Evolutionary conservation across 2,888 invertebrate genomes (phyloP).

Genomic region (Eulithis testata): DNA sequence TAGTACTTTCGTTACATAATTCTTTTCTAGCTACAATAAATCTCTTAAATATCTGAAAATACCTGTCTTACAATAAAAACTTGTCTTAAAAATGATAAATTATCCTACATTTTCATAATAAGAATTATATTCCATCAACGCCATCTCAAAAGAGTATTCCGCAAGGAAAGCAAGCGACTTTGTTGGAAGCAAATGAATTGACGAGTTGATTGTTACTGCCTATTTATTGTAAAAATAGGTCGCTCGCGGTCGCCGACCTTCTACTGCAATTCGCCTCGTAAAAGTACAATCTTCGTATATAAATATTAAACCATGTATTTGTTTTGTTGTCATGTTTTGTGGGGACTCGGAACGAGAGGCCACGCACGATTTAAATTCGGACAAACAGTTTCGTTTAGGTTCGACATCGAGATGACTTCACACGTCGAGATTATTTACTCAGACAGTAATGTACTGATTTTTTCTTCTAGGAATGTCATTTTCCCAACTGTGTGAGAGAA

Average conservation of each 20-base stretch:
- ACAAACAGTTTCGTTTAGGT: neutral
- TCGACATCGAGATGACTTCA: neutral
- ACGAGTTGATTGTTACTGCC: slow-evolving; percentile 67
- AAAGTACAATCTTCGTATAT: slow-evolving; percentile 39
- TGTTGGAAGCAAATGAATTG: slow-evolving; percentile 68
- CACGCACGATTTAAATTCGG: neutral
- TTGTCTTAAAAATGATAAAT: too few relatives aligned
- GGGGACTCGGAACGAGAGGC: neutral
- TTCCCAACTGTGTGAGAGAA: slow-evolving; percentile 8
- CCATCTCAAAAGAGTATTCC: slow-evolving; percentile 51
- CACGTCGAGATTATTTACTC: too few relatives aligned
- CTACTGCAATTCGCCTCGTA: slow-evolving; percentile 48
- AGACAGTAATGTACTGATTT: neutral
- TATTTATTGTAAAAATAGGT: slow-evolving; percentile 75
- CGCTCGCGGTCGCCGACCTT: slow-evolving; percentile 67
- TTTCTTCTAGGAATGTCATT: neutral
- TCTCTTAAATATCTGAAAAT: neutral
- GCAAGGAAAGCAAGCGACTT: slow-evolving; percentile 62
- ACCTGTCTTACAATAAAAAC: too few relatives aligned
- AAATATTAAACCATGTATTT: slow-evolving; percentile 20
- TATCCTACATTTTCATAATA: too few relatives aligned
- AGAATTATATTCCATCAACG: slow-evolving; percentile 41
- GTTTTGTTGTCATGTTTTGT: slow-evolving; percentile 16
- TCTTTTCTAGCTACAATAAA: neutral
- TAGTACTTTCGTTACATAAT: neutral